Conservation (phyloP, 2,113 vertebrate species). For the Caloenas nicobarica region DNA sequence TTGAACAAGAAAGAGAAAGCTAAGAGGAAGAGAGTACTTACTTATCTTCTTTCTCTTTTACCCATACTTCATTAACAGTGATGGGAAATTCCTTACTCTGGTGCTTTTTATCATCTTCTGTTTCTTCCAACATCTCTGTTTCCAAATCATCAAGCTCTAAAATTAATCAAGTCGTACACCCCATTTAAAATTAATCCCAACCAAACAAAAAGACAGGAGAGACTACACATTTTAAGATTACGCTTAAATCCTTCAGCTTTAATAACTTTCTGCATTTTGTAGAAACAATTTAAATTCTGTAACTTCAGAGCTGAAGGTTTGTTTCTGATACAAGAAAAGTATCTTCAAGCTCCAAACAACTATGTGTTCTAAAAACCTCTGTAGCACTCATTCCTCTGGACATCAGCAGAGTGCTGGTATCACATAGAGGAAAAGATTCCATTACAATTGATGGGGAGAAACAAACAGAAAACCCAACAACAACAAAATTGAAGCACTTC, state of each 20-base stretch:
- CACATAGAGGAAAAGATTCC: neutral
- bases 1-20: neutral
- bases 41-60: slow-evolving; percentile 70
- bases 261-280: neutral
- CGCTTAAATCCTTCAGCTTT: neutral
- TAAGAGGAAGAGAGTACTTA: slow-evolving; percentile 29
- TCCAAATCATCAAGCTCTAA: slow-evolving; percentile 86
- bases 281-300: neutral
- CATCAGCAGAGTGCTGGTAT: neutral
- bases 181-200: neutral
- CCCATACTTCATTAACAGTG: slow-evolving; percentile 81
- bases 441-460: neutral
- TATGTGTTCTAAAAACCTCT: neutral
- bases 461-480: neutral
- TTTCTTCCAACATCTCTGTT: slow-evolving; percentile 81
- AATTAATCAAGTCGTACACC: neutral
- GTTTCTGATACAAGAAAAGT: neutral
- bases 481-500: neutral
- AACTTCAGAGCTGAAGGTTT: neutral
- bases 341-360: neutral
- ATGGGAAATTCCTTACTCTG: slow-evolving; percentile 41
- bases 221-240: neutral
- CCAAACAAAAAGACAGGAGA: neutral
- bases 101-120: slow-evolving; percentile 18
- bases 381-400: neutral